Conservation (phyloP, 2,888 invertebrate species). For the Thymelicus acteon region DNA sequence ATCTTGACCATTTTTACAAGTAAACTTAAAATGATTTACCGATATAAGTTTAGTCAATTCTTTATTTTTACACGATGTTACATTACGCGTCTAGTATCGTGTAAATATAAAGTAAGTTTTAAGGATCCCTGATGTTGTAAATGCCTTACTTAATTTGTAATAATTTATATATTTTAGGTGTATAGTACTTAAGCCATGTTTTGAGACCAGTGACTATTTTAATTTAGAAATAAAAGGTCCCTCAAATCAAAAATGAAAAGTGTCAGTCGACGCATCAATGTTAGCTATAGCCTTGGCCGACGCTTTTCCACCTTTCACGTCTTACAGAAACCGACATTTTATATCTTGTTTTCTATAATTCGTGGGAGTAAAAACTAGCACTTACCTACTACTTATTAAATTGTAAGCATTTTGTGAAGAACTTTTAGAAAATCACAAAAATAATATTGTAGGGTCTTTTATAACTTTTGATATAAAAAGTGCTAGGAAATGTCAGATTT, state of each 20-base stretch:
- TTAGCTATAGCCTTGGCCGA: slow-evolving; percentile 63
- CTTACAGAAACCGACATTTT: slow-evolving; percentile 76
- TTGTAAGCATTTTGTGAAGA: slow-evolving; percentile 74
- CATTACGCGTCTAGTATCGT: slow-evolving; percentile 72
- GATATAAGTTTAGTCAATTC: slow-evolving; percentile 83
- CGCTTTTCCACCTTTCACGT: slow-evolving; percentile 70
- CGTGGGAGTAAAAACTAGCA: slow-evolving; percentile 69
- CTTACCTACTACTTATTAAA: slow-evolving; percentile 74
- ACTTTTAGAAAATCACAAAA: slow-evolving; percentile 73
- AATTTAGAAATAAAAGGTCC: slow-evolving; percentile 78
- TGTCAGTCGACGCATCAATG: slow-evolving; percentile 62
- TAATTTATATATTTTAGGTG: slow-evolving; percentile 85
- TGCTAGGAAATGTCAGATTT: slow-evolving; percentile 76
- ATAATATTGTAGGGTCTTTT: slow-evolving; percentile 76
- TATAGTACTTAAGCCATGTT: slow-evolving; percentile 85
- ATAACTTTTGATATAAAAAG: slow-evolving; percentile 83
- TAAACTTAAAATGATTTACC: slow-evolving; percentile 81
- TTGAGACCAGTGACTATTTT: slow-evolving; percentile 84
- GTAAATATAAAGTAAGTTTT: slow-evolving; percentile 77
- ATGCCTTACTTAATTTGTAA: slow-evolving; percentile 85
- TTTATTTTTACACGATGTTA: slow-evolving; percentile 82
- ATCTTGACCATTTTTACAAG: slow-evolving; percentile 80
- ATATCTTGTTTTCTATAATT: slow-evolving; percentile 78
- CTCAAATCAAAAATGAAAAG: slow-evolving; percentile 66
- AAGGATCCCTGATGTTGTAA: slow-evolving; percentile 83